These are phyloP conservation scores for Sorex araneus DNA, from an alignment of 2,113 vertebrate genomes.

Conservation along the genomic window DNA sequence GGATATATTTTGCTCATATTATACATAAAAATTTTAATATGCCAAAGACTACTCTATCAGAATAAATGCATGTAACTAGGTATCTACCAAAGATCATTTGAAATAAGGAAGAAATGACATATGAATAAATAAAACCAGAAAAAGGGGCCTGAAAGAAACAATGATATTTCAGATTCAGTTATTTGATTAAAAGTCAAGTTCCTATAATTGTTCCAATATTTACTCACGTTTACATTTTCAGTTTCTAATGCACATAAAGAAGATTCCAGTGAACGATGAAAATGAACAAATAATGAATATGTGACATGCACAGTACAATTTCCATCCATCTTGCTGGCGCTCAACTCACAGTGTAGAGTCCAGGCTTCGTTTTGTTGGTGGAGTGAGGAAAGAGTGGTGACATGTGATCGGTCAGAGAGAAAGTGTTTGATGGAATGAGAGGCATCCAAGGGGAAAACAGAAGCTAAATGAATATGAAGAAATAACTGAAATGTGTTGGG, in stretches of 20 bases:
- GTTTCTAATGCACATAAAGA: constrained; percentile 20
- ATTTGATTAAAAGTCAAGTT: neutral
- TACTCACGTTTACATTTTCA: neutral
- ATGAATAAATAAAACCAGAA: constrained; percentile 18
- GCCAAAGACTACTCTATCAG: constrained; percentile 14
- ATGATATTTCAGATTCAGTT: neutral
- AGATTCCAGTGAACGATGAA: neutral
- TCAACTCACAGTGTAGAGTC: neutral
- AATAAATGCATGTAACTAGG: constrained; percentile 26
- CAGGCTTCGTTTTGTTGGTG: neutral
- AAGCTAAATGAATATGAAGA: neutral
- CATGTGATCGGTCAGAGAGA: neutral
- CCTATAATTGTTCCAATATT: neutral
- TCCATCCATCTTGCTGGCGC: neutral
- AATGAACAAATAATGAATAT: neutral
- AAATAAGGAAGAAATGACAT: neutral
- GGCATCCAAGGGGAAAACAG: neutral
- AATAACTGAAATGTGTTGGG: neutral
- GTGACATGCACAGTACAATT: neutral
- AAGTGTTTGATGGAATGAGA: constrained; percentile 23
- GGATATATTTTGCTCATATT: constrained; percentile 38
- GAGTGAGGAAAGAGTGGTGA: no score
- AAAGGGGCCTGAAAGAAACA: neutral
- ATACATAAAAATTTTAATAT: constrained; percentile 32
- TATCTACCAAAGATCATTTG: neutral